phyloP scores from a whole-genome alignment of 2,888 invertebrate genomes.

The Syritta pipiens region DNA sequence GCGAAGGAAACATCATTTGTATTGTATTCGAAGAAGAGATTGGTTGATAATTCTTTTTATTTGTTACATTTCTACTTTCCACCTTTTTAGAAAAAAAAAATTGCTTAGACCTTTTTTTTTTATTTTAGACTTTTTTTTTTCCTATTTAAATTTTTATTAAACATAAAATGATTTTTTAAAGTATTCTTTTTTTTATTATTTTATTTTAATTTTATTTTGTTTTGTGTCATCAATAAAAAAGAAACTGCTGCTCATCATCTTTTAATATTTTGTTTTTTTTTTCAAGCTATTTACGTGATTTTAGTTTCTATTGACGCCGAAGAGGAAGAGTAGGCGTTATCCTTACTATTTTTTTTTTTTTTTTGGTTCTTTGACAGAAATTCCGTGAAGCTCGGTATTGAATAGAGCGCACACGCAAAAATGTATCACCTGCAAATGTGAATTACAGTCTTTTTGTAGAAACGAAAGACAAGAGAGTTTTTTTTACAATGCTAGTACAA shows the following conservation, averaged over 20 bases:
- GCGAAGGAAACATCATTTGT: not conserved
- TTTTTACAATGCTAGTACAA: too few species aligned
- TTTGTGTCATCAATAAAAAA: constrained; percentile 65
- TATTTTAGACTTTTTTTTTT: constrained; percentile 13
- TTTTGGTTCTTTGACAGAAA: too few species aligned
- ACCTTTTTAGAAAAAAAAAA: not conserved
- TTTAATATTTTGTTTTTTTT: constrained; percentile 28
- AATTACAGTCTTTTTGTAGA: too few species aligned
- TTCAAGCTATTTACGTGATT: not conserved
- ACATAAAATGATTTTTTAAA: constrained; percentile 23
- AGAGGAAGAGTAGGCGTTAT: not conserved
- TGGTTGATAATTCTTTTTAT: constrained; percentile 25
- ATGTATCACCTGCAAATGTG: too few species aligned
- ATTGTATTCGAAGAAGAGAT: constrained; percentile 45
- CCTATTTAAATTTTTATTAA: constrained; percentile 14
- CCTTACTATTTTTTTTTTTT: not conserved
- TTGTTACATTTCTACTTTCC: constrained; percentile 7
- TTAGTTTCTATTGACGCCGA: not conserved
- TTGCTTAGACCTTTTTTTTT: constrained; percentile 22
- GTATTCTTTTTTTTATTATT: constrained; percentile 36
- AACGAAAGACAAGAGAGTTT: too few species aligned
- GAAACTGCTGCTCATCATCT: constrained; percentile 60
- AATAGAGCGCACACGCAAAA: too few species aligned
- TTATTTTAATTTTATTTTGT: constrained; percentile 55
- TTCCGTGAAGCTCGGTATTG: too few species aligned